Evolutionary conservation across 2,113 vertebrate genomes (phyloP).

Genomic region (Chloroceryle aenea): DNA sequence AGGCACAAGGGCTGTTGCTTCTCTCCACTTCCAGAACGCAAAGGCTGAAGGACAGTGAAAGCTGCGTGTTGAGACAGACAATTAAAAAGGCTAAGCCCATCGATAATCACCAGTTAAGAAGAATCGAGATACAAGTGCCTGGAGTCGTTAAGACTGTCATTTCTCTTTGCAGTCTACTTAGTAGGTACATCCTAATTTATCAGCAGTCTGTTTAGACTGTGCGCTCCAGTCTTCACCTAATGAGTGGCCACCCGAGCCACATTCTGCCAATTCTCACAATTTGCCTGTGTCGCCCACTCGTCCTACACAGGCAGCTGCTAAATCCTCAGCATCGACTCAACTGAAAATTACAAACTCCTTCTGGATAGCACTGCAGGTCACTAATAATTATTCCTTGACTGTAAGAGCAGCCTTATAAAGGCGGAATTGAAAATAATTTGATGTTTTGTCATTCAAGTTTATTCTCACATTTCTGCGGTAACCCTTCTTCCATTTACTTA

Average conservation of each 20-base stretch:
- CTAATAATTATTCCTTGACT: conserved; percentile 45
- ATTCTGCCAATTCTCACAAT: conserved; percentile 52
- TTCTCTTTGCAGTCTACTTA: conserved; percentile 1
- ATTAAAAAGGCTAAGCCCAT: neutral
- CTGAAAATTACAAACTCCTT: conserved; percentile 47
- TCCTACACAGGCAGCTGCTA: conserved; percentile 66
- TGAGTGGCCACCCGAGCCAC: conserved; percentile 49
- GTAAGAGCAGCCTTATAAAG: conserved; percentile 26
- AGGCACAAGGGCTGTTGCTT: neutral
- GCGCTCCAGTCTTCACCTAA: conserved; percentile 2
- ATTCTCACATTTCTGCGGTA: conserved; percentile 51
- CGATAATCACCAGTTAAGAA: neutral
- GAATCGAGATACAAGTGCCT: neutral
- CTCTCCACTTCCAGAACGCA: neutral
- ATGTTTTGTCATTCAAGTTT: conserved; percentile 60
- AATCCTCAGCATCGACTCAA: conserved; percentile 17
- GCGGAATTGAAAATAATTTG: conserved; percentile 42
- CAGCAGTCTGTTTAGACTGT: conserved; percentile 43
- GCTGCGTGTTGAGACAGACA: neutral
- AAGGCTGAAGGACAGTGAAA: neutral
- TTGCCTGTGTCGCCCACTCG: conserved; percentile 56
- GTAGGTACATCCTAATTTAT: neutral
- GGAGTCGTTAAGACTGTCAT: neutral
- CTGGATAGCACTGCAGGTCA: conserved; percentile 52
- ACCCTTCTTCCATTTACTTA: conserved; percentile 58